Evolutionary conservation across 1,140 invertebrate genomes (phyloP), one percentile per base, ranked within the genome.

Genomic region (Cotesia chilonis): DNA sequence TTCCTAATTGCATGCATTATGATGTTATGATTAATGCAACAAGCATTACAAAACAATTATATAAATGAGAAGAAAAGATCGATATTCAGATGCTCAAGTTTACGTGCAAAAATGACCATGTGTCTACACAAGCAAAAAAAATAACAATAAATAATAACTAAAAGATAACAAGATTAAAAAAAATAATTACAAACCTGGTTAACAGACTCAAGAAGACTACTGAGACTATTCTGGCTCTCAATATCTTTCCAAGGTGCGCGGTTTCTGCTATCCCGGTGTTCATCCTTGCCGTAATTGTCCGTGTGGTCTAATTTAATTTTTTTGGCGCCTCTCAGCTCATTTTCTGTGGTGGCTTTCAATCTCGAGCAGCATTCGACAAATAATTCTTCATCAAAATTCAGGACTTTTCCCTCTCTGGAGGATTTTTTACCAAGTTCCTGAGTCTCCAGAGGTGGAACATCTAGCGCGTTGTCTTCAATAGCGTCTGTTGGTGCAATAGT

Each of bases 281-380:
- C 81, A 0, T 85, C 83, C 7, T 79, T 80, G 4, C 66, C 79
- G 68, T 85, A 85, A 14, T 70, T 73, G 0, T 82, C 83, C 1
- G 77, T 79, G 14, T 86, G 84, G 69, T 87, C 85, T 3, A 87
- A 52, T 20, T 87, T 86, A 37, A 87, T 87, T 63, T 87, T 87
- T 38, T 87, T 87, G 0, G 86, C 82, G 0, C 85, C 85, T 54
- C 86, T 75, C 0, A 87, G 59, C 51, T 87, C 86, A 14, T 85
- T 87, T 60, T 87, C 86, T 0, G 84, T 83, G 0, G 85, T 85
- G 0, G 86, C 85, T 68, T 87, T 87, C 4, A 87, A 59, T 54
- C 86, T 82, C 0, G 85, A 87, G 68, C 86, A 87, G 52, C 86
- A 86, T 52, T 87, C 86, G 0, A 86, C 85, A 41, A 87, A 87